phyloP scores from a whole-genome alignment of 35 echinoderm and acorn worm genomes.

The Lytechinus variegatus region DNA sequence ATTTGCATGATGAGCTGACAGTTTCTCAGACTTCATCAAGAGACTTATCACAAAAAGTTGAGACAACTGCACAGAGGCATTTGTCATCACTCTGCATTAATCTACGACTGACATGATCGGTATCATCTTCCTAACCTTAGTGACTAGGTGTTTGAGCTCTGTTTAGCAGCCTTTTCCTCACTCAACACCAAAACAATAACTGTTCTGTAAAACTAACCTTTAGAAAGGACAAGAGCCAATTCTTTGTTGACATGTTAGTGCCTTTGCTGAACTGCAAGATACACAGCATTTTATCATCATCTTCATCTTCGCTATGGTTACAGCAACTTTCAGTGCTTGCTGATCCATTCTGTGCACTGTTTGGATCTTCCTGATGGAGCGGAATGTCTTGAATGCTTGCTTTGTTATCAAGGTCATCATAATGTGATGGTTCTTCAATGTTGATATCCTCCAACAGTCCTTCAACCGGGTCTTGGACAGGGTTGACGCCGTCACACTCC shows the following conservation, averaged over 20 bases:
- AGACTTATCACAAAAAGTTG: too few relatives aligned
- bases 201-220: not conserved
- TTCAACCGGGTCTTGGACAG: not conserved
- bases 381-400: not conserved
- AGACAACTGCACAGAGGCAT: too few relatives aligned
- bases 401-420: not conserved
- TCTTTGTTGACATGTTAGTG: slow-evolving; percentile 31
- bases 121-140: too few relatives aligned
- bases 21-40: too few relatives aligned
- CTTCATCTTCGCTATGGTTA: not conserved
- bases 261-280: not conserved
- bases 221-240: not conserved
- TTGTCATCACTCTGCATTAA: too few relatives aligned
- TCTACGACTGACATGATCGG: too few relatives aligned
- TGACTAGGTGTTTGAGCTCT: too few relatives aligned
- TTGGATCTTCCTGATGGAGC: slow-evolving; percentile 4
- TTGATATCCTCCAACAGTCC: not conserved
- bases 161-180: too few relatives aligned
- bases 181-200: too few relatives aligned
- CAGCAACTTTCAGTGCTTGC: slow-evolving; percentile 1
- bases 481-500: not conserved
- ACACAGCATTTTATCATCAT: slow-evolving; percentile 15
- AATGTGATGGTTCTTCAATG: not conserved
- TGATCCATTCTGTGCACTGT: slow-evolving; percentile 3
- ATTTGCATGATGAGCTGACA: too few relatives aligned